A percentile compares a stretch with the other conserved stretches of the same genome.
Conservation (phyloP, 2,113 vertebrate species). For the Pleuronectes platessa region DNA sequence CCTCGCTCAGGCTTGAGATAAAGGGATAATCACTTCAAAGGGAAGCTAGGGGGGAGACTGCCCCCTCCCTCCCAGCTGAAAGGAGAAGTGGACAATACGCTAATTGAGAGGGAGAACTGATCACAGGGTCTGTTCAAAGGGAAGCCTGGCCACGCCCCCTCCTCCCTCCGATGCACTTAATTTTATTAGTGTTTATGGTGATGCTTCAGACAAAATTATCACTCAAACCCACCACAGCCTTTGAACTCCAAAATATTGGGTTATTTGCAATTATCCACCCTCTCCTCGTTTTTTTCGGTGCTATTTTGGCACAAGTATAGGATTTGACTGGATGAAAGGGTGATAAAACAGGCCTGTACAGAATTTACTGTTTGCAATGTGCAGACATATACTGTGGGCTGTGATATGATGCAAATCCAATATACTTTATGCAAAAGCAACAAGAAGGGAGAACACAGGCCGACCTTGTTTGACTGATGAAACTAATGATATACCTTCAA, state of each 20-base stretch:
- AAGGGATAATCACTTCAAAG: constrained; percentile 99
- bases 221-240: constrained; percentile 75
- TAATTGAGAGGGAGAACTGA: constrained; percentile 98
- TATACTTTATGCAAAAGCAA: constrained; percentile 39
- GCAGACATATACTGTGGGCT: constrained; percentile 34
- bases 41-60: constrained; percentile 87
- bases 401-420: constrained; percentile 59
- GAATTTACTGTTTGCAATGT: constrained; percentile 60
- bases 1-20: constrained; percentile 96
- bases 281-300: constrained; percentile 57
- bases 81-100: constrained; percentile 95
- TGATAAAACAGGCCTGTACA: constrained; percentile 22
- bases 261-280: constrained; percentile 79
- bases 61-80: constrained; percentile 95
- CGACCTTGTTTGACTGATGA: constrained; percentile 46
- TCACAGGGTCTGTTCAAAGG: constrained; percentile 96
- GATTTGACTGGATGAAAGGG: constrained; percentile 49
- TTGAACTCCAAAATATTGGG: constrained; percentile 79
- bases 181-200: constrained; percentile 97
- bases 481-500: constrained; percentile 60
- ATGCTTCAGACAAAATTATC: constrained; percentile 82
- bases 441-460: constrained; percentile 13
- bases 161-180: constrained; percentile 92
- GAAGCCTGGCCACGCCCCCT: constrained; percentile 86
- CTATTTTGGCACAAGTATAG: constrained; percentile 60